Percentiles rank a stretch among this genome's conserved stretches.
Evolutionary conservation across 2,113 vertebrate species (phyloP).

Genomic region (Hipposideros armiger): DNA sequence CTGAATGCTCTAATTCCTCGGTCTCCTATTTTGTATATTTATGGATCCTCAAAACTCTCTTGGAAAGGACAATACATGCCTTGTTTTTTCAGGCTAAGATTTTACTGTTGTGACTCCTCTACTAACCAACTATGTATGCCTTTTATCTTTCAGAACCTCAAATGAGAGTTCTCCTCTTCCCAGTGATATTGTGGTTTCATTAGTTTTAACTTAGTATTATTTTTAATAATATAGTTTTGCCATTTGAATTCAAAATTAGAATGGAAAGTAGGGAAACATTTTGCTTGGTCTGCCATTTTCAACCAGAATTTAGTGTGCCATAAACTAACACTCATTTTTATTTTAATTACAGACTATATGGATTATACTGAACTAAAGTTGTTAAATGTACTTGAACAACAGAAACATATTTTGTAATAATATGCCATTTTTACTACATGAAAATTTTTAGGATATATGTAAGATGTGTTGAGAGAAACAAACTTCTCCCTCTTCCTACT

Average conservation of each 20-base stretch:
- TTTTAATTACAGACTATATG: not conserved
- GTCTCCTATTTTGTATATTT: not conserved
- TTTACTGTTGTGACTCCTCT: not conserved
- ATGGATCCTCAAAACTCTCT: not conserved
- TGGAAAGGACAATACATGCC: not conserved
- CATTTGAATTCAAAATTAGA: slow-evolving; percentile 1
- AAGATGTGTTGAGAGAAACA: not conserved
- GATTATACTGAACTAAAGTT: slow-evolving; percentile 8
- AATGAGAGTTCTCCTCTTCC: not conserved
- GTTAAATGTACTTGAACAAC: not conserved
- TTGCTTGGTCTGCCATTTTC: not conserved
- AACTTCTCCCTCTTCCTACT: not conserved
- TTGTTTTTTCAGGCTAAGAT: not conserved
- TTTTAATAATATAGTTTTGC: not conserved
- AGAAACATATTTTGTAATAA: not conserved
- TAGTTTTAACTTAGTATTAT: not conserved
- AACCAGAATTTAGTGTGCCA: not conserved
- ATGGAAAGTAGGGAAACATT: not conserved
- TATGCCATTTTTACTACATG: not conserved
- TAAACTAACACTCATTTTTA: not conserved
- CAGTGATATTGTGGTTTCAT: not conserved
- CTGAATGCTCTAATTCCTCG: not conserved
- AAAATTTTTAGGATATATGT: not conserved
- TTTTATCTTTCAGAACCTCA: not conserved
- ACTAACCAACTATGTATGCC: not conserved